Evolutionary conservation across 2,888 invertebrate species (phyloP).

Genomic region (Margaritifera margaritifera): DNA sequence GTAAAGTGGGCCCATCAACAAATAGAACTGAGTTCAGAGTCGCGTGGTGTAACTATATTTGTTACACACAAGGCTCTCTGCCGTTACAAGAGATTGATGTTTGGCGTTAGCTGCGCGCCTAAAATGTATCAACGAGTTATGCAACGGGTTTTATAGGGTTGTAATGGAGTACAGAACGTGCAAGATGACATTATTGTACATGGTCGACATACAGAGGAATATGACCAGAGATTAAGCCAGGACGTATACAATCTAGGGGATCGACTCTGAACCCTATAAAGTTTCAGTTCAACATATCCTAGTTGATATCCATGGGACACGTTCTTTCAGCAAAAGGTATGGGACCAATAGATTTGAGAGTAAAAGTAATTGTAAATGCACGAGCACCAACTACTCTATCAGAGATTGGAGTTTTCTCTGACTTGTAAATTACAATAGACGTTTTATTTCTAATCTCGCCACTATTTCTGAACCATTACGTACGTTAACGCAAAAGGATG

Average conservation of each 20-base stretch:
- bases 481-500: no score
- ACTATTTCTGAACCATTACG: no score
- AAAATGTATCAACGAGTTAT: constrained; percentile 4
- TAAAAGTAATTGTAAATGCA: no score
- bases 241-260: neutral
- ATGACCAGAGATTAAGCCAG: neutral
- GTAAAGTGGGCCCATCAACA: no score
- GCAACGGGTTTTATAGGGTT: neutral
- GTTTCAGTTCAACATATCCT: neutral
- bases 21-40: neutral
- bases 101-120: neutral
- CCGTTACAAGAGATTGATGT: constrained; percentile 1
- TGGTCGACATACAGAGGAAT: neutral
- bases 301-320: no score
- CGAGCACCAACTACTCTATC: neutral
- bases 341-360: no score
- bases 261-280: constrained; percentile 3
- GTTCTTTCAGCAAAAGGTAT: no score
- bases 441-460: no score
- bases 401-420: neutral
- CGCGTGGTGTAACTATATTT: constrained; percentile 1
- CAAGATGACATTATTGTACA: constrained; percentile 3
- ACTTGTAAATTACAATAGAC: no score
- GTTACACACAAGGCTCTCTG: neutral
- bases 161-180: neutral